phyloP scores from a whole-genome alignment of 2,888 invertebrate species.

The Drosophila monieri region DNA sequence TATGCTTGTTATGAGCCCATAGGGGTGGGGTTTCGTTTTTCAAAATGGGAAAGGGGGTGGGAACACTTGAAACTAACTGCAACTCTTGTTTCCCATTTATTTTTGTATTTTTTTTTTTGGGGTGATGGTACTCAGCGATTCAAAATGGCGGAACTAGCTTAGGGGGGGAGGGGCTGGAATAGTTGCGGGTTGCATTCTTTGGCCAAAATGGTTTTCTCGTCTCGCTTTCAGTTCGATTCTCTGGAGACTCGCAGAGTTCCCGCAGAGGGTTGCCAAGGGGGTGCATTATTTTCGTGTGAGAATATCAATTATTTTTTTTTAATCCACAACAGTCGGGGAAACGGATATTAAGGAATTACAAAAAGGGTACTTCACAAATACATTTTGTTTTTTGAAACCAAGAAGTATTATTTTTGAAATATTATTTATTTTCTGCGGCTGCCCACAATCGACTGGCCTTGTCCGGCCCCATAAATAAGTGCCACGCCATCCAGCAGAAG shows the following conservation, averaged over 20 bases:
- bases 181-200: slow-evolving; percentile 42
- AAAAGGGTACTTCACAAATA: neutral
- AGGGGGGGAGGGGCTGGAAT: slow-evolving; percentile 12
- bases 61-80: slow-evolving; percentile 36
- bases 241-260: slow-evolving; percentile 9
- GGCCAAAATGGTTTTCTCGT: slow-evolving; percentile 46
- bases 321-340: slow-evolving; percentile 1
- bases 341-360: slow-evolving; percentile 3
- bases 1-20: slow-evolving; percentile 42
- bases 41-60: slow-evolving; percentile 4
- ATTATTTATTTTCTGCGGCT: neutral
- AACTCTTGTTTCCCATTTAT: slow-evolving; percentile 26
- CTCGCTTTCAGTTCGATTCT: slow-evolving; percentile 27
- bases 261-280: neutral
- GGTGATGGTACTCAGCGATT: slow-evolving; percentile 1
- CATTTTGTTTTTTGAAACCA: neutral
- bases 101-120: slow-evolving; percentile 1
- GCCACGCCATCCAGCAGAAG: neutral
- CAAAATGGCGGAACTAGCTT: slow-evolving; percentile 23
- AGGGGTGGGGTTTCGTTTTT: slow-evolving; percentile 17
- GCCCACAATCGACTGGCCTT: neutral
- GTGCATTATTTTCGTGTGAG: slow-evolving; percentile 6
- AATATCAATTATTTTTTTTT: slow-evolving; percentile 2
- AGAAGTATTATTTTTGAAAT: neutral
- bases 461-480: neutral